Evolutionary conservation across 2,888 invertebrate species (phyloP), one percentile per base, ranked within the genome.

Genomic region (Gortyna flavago): DNA sequence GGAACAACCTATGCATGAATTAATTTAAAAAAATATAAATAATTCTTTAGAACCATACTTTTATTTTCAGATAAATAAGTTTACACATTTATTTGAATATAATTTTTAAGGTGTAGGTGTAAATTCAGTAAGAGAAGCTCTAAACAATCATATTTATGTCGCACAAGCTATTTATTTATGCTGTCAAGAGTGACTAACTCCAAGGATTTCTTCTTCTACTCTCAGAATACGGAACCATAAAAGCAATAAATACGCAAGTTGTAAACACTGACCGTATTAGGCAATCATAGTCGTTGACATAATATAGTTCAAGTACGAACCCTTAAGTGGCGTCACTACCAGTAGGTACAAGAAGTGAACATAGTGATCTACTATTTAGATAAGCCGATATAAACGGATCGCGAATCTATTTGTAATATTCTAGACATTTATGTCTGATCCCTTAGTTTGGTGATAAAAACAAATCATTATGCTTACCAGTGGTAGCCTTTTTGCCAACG

Each of bases 321-420:
- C 76, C 72, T 59, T 83, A 72, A 72, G 44, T 70, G 70, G 72
- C 29, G 57, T 51, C 35, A 32, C 21, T n/a, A 21, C 25, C 2
- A 48, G 21, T 35, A 29, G 18, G 32, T 18, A 71, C 59, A 79
- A 81, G 72, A 76, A 81, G 21, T 44, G 67, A 9, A 7, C 59
- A 48, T n/a, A 65, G 21, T 25, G 77, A 87, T 87, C 70, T 41
- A 67, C 75, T 59, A 77, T 74, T 83, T 66, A 78, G 82, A 87
- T 87, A 78, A 65, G 64, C 70, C 64, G 64, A 75, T 75, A 84
- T 67, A 32, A 77, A 41, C 38, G 16, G 18, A 75, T 74, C 25
- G 65, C 18, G 64, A 62, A 62, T 54, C 54, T 41, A 75, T 81
- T 73, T 64, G 41, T 62, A 48, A 67, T 38, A 62, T 67, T 57